Percentiles rank a stretch among this genome's conserved stretches.
phyloP scores from a whole-genome alignment of 2,888 invertebrate species.

The Troides aeacus region DNA sequence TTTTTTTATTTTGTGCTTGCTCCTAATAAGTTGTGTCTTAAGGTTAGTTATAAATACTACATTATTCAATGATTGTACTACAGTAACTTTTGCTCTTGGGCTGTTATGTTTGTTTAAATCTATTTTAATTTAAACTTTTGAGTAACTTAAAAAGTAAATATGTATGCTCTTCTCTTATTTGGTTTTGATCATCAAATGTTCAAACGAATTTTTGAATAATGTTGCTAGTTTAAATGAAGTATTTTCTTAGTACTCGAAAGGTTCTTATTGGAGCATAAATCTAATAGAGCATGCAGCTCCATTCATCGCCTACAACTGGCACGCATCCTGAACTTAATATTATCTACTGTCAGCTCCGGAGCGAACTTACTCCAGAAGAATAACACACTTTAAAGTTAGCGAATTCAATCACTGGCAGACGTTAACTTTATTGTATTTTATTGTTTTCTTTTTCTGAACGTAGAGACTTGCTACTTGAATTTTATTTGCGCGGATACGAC shows the following conservation, averaged over 20 bases:
- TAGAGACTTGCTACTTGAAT: constrained; percentile 44
- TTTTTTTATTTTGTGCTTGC: too few relatives aligned
- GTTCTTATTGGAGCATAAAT: constrained; percentile 15
- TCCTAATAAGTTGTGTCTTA: too few relatives aligned
- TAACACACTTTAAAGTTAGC: constrained; percentile 74
- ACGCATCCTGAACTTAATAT: constrained; percentile 54
- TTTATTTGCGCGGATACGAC: constrained; percentile 24
- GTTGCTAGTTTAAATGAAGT: too few relatives aligned
- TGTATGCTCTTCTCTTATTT: not conserved
- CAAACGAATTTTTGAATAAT: not conserved
- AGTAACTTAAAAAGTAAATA: not conserved
- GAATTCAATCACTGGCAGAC: constrained; percentile 70
- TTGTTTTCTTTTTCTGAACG: constrained; percentile 69
- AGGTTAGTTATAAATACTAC: too few relatives aligned
- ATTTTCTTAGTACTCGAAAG: not conserved
- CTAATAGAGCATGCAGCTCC: constrained; percentile 12
- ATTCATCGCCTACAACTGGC: constrained; percentile 34
- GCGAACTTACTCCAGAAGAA: constrained; percentile 55
- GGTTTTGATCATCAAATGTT: not conserved
- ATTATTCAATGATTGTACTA: too few relatives aligned
- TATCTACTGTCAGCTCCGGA: constrained; percentile 37
- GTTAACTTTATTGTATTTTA: constrained; percentile 63
- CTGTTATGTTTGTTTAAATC: too few relatives aligned
- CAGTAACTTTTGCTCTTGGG: too few relatives aligned
- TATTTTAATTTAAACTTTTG: too few relatives aligned